These are phyloP conservation scores for Leptoclinus maculatus DNA, from an alignment of 2,797 vertebrate species.

Conservation along the genomic window DNA sequence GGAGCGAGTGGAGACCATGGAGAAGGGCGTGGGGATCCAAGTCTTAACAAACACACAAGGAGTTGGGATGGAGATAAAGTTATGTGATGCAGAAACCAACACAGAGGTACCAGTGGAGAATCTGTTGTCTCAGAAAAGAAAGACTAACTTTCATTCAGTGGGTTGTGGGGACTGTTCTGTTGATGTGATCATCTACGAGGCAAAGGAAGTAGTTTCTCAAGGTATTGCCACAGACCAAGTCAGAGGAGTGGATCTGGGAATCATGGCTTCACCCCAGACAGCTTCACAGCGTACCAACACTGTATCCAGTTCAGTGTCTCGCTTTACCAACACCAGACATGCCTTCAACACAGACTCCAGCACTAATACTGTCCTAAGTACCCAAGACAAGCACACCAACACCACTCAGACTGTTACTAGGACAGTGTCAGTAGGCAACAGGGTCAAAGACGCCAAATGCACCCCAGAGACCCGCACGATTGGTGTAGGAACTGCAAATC, in stretches of 20 bases:
- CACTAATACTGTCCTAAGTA: conserved; percentile 87
- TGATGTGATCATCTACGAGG: conserved; percentile 75
- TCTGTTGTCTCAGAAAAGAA: conserved; percentile 35
- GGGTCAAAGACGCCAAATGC: conserved; percentile 80
- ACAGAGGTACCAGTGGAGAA: conserved; percentile 76
- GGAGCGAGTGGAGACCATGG: conserved; percentile 82
- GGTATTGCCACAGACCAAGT: conserved; percentile 83
- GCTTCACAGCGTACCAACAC: conserved; percentile 87
- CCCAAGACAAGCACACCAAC: conserved; percentile 90
- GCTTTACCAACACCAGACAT: conserved; percentile 85
- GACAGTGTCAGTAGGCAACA: conserved; percentile 88
- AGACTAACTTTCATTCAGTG: conserved; percentile 77
- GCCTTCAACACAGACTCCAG: conserved; percentile 82
- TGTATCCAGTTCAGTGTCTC: conserved; percentile 79
- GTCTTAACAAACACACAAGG: conserved; percentile 78
- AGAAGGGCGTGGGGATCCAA: conserved; percentile 81
- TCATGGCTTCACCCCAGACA: conserved; percentile 86
- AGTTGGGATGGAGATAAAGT: conserved; percentile 77
- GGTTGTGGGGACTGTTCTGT: conserved; percentile 89
- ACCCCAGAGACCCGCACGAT: conserved; percentile 83
- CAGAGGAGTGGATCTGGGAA: conserved; percentile 77
- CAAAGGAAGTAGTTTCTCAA: conserved; percentile 82
- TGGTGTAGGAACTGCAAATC: conserved; percentile 85
- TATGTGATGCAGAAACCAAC: conserved; percentile 85
- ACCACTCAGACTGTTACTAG: conserved; percentile 82